Base-by-base conservation (phyloP, 2,888 invertebrate species). In the Nomada goodeniana region DNA sequence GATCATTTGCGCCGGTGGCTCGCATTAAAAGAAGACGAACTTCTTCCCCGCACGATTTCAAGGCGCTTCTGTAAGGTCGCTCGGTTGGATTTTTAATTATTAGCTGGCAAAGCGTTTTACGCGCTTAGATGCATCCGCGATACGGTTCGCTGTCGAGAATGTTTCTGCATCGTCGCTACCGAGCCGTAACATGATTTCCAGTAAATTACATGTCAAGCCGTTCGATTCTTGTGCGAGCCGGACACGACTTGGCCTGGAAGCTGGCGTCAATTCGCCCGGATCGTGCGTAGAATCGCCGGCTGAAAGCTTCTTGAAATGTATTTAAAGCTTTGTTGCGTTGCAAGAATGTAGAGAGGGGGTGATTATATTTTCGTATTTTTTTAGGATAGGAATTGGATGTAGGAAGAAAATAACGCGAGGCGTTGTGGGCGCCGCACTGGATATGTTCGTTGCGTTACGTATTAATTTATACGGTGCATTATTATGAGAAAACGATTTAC, bases 141-240 rank as follows among this genome's bases (percentile, higher is more conserved):
- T 64, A 68, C 55, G 64, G 59, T 72, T 80, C 72, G 18, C 53
- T 63, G 50, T 67, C 65, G 61, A 36, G 65, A 78, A 73, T 59
- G 65, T 60, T 55, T 76, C 55, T 70, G 81, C 73, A 65, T 69
- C 72, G 64, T 69, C 60, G 76, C 73, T 69, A 76, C 47, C 60
- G 63, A 84, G 78, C 65, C 81, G 73, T 76, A 79, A 81, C 81
- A 50, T 76, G 81, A 85, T 84, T 84, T 84, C 78, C 73, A 82
- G 74, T 84, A 81, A 85, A 85, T 85, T 84, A 82, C 82, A 69
- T 53, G 81, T 85, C 84, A 84, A 75, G 84, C 36, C 44, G 60
- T 69, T 70, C 65, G 57, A 52, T 59, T 70, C 57, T 78, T 61
- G 59, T 52, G 50, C 47, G 57, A 29, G 59, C 65, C 53, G 29